A percentile compares a stretch with the other conserved stretches of the same genome.
Conservation (phyloP, 2,888 invertebrate species). For the Diogma glabrata region DNA sequence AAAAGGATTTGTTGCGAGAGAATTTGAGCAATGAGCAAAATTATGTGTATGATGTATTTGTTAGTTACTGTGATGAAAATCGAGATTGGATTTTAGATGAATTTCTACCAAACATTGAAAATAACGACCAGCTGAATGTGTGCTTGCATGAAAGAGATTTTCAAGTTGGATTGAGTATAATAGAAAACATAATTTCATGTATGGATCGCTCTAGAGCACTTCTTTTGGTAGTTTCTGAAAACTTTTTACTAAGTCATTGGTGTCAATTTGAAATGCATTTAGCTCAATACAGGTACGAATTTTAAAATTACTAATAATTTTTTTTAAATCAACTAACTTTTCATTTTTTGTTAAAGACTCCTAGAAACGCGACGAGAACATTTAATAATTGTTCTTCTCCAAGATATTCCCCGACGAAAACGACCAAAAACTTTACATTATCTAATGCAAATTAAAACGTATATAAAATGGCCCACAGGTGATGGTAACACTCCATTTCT, state of each 20-base stretch:
- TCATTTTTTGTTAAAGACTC: conserved; percentile 34
- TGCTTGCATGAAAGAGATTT: conserved; percentile 63
- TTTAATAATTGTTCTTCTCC: conserved; percentile 50
- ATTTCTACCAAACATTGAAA: conserved; percentile 50
- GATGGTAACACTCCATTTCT: neutral
- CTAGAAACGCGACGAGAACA: conserved; percentile 50
- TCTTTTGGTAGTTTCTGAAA: conserved; percentile 49
- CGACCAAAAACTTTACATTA: conserved; percentile 52
- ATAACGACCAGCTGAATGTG: conserved; percentile 43
- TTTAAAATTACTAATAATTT: neutral
- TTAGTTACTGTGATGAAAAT: conserved; percentile 56
- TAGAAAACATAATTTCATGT: conserved; percentile 57
- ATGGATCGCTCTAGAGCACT: conserved; percentile 54
- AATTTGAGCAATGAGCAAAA: conserved; percentile 25
- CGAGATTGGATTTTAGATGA: conserved; percentile 50
- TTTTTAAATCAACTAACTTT: neutral
- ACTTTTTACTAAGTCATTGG: conserved; percentile 57
- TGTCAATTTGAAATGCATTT: conserved; percentile 62
- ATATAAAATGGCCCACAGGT: conserved; percentile 51
- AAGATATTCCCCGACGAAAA: conserved; percentile 47
- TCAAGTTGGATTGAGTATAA: conserved; percentile 52
- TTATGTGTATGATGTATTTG: conserved; percentile 51
- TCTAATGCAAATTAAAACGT: conserved; percentile 56
- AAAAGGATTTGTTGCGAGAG: conserved; percentile 22
- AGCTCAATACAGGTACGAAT: conserved; percentile 47